Evolutionary conservation across 2,113 vertebrate species (phyloP).

Genomic region (Gallinago jamesoni): DNA sequence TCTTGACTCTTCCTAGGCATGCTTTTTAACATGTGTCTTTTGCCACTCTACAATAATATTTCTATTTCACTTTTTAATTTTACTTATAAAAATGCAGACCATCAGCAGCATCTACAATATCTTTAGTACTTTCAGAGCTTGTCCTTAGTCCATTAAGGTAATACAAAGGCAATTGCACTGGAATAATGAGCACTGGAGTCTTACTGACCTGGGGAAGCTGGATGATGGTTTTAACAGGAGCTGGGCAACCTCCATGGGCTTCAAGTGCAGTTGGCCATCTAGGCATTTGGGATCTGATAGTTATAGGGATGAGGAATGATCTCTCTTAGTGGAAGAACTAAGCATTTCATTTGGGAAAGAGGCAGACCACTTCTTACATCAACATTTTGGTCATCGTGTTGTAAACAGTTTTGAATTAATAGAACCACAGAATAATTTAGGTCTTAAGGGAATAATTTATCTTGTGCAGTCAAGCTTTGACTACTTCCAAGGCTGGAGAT

Average conservation of each 20-base stretch:
- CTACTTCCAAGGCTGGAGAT: neutral
- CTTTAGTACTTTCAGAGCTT: neutral
- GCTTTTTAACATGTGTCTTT: neutral
- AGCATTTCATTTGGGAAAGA: neutral
- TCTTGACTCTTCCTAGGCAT: neutral
- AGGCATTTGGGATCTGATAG: neutral
- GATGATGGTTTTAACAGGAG: neutral
- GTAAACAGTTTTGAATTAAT: neutral
- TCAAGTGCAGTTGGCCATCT: neutral
- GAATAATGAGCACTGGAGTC: neutral
- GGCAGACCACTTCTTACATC: neutral
- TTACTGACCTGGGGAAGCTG: neutral
- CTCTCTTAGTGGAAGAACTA: neutral
- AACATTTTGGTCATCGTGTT: neutral
- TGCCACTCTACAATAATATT: neutral
- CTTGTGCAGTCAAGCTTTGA: neutral
- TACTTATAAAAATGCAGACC: neutral
- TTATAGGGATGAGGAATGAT: neutral
- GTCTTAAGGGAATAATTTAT: neutral
- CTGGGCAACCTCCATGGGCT: neutral
- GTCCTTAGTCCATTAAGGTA: neutral
- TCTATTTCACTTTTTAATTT: neutral
- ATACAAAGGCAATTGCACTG: neutral
- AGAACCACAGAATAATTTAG: neutral
- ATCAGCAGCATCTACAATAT: neutral